A percentile compares a stretch with the other conserved stretches of the same genome.
Conservation (phyloP, 2,113 vertebrate species). For the Muntiacus muntjak region DNA sequence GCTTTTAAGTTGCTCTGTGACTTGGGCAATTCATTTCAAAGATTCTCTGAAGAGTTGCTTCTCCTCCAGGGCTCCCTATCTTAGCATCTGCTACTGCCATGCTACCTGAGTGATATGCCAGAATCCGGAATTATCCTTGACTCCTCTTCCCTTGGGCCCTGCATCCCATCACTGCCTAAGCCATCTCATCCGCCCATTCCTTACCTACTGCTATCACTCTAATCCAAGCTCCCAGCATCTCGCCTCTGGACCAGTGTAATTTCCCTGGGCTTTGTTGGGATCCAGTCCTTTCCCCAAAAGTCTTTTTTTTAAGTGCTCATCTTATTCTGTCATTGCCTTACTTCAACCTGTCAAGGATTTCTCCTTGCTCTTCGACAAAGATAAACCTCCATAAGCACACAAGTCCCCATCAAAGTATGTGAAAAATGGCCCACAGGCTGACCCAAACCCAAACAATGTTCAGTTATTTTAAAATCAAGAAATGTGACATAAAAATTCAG, state of each 20-base stretch:
- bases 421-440: not conserved
- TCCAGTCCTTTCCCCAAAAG: not conserved
- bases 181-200: not conserved
- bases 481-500: not conserved
- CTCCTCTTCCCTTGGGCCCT: too few relatives aligned
- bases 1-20: not conserved
- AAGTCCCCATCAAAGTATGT: not conserved
- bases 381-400: not conserved
- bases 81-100: not conserved
- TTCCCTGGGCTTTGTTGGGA: not conserved
- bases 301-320: not conserved
- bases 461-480: not conserved
- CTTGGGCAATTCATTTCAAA: not conserved
- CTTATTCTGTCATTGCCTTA: not conserved
- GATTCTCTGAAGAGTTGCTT: not conserved
- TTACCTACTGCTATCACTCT: accelerated
- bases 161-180: not conserved
- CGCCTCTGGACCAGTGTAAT: not conserved
- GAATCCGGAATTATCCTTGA: not conserved
- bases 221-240: not conserved
- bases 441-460: not conserved
- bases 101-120: not conserved
- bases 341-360: too few relatives aligned
- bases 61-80: not conserved
- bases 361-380: not conserved